Evolutionary conservation across 2,888 invertebrate species (phyloP).

Genomic region (Pristionchus mayeri): DNA sequence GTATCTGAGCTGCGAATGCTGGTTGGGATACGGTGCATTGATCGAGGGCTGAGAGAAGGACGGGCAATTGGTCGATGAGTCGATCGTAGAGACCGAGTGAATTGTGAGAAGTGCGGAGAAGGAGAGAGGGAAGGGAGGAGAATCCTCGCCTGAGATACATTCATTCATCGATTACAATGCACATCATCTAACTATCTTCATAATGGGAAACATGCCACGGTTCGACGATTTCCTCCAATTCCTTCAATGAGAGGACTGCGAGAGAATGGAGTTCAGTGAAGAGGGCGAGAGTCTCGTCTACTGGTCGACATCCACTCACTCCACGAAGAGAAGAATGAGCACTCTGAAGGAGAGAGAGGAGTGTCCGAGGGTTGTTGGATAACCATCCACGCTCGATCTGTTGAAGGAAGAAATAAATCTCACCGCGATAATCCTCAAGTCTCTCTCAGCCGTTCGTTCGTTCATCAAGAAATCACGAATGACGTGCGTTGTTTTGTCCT

Average conservation of each 20-base stretch:
- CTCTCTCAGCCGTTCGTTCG: constrained; percentile 57
- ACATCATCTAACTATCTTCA: not conserved
- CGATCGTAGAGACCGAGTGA: constrained; percentile 26
- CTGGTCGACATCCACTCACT: constrained; percentile 6
- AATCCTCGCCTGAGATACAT: constrained; percentile 12
- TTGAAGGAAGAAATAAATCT: not conserved
- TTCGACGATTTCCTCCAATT: constrained; percentile 7
- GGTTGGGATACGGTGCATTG: constrained; percentile 31
- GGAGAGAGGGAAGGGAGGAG: not conserved
- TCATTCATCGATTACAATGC: not conserved
- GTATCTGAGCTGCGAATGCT: not conserved
- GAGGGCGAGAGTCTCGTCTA: constrained; percentile 13
- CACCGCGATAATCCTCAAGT: constrained; percentile 78
- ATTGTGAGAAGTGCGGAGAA: constrained; percentile 40
- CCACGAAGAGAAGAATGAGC: not conserved
- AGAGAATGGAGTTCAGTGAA: not conserved
- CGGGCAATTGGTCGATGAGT: constrained; percentile 49
- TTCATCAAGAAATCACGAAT: constrained; percentile 59
- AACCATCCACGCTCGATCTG: not conserved
- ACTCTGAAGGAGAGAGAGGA: not conserved
- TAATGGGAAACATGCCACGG: not conserved
- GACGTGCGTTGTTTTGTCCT: constrained; percentile 18
- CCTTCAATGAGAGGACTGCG: not conserved
- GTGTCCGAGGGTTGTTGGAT: not conserved
- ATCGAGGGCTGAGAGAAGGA: constrained; percentile 48